Base-by-base conservation (phyloP, 2,797 vertebrate genomes). In the Malurus splendens region DNA sequence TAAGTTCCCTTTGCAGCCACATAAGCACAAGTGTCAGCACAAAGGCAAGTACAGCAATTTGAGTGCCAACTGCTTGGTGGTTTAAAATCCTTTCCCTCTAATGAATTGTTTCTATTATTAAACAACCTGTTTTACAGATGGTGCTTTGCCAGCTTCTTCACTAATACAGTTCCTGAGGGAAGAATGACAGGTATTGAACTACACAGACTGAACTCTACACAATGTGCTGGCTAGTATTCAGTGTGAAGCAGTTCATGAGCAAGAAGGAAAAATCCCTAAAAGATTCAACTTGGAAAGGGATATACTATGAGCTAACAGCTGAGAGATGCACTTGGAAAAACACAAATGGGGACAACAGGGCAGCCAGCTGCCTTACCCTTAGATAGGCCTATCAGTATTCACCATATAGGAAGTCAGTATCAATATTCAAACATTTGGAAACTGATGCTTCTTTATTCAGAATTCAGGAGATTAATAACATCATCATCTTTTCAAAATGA, bases 11-110 rank as follows among this genome's bases (percentile, higher is more conserved):
- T 64, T 74, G 82, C 82, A 91, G 92, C 65, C 61, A 80, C 82
- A 91, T 70, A 91, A 91, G 84, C 33, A 50, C 78, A 82, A 93
- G 78, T 73, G 64, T 80, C 81, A 82, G 81, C 45, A 88, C 48
- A 94, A 93, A 93, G 68, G 84, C 81, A 79, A 94, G 57, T 64
- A 79, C 27, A 84, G 84, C 52, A 82, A 60, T 42, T 52, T 60
- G 48, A 78, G 19, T 82, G 86, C 86, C 93, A 94, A 18, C 30
- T 87, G 45, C 68, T 87, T 30, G n/a, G 44, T 48, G 27, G 48
- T 93, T 90, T 59, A 81, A 81, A 89, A 89, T 89, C 65, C 73
- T 65, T 91, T 68, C 55, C 70, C 51, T 51, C 70, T 81, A 87
- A 89, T 72, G 44, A 89, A 87, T 78, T 87, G 70, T 60, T 92